phyloP scores from a whole-genome alignment of 2,888 invertebrate species.

The Biston stratarius region DNA sequence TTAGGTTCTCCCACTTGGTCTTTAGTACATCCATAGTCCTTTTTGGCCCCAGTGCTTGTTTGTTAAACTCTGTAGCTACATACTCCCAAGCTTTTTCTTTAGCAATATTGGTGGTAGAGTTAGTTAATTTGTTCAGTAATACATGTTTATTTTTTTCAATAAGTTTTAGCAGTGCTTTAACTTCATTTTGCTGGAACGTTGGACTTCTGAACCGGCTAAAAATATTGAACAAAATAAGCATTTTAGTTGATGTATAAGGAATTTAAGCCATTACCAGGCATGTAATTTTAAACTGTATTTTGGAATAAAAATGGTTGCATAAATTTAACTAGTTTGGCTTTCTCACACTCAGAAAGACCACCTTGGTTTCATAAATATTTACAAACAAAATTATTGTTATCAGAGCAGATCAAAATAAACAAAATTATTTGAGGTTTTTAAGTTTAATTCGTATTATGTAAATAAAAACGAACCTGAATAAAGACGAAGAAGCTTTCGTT shows the following conservation, averaged over 20 bases:
- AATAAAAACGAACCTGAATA: constrained; percentile 11
- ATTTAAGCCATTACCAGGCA: too few species aligned
- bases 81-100: constrained; percentile 73
- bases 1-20: constrained; percentile 77
- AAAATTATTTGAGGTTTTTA: background rate
- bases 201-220: constrained; percentile 68
- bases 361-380: too few species aligned
- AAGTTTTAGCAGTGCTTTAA: constrained; percentile 62
- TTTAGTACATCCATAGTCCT: constrained; percentile 66
- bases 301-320: too few species aligned
- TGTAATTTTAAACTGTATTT: too few species aligned
- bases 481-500: constrained; percentile 14
- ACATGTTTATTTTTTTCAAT: constrained; percentile 67
- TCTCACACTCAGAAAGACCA: too few species aligned
- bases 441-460: background rate
- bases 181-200: constrained; percentile 65
- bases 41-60: constrained; percentile 55
- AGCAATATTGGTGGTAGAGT: constrained; percentile 57
- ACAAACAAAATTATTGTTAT: too few species aligned
- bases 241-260: too few species aligned
- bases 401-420: background rate
- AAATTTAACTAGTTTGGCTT: too few species aligned
- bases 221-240: constrained; percentile 6
- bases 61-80: constrained; percentile 69
- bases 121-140: constrained; percentile 69